Base-by-base conservation (phyloP, 2,888 invertebrate species). In the Melanchra persicariae region DNA sequence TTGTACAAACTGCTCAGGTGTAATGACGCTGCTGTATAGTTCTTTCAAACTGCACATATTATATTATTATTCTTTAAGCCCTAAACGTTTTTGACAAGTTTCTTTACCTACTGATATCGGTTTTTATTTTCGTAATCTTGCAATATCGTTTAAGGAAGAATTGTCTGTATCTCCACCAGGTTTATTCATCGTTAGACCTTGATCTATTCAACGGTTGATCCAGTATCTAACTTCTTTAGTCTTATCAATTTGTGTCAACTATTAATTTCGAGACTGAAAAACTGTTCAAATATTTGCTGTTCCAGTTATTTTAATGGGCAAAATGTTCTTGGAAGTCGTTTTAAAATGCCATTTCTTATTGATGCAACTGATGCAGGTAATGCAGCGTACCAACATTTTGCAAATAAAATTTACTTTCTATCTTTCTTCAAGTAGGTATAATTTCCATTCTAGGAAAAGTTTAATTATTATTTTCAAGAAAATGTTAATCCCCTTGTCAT, bases 1-100 rank as follows among this genome's bases (percentile, higher is more conserved):
- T 83, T 85, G 82, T 75, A 52, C 68, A 75, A 82, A 76, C 73
- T 51, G 40, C 67, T 68, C 45, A 55, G 51, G 72, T 85, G 64
- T 72, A 43, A 49, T 75, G 69, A 77, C 69, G 60, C 49, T 8
- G 55, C 51, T 57, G 8, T 43, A 55, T 40, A 57, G 24, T 62
- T 76, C 54, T 70, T 65, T 55, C 19, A 24, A n/a, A n/a, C n/a
- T 34, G 63, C 17, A 30, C 65, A 61, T 47, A 17, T 49, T 47
- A 40, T 43, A 26, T 17, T 47, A 40, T 43, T 34, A n/a, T 24
- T 60, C 12, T n/a, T 22, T 24, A 22, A 52, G 37, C 30, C 43
- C 12, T 49, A 59, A 22, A 37, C 17, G 40, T 45, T 40, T 30
- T 40, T 40, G 5, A 12, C 24, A 59, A 19, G 37, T 47, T 40